Evolutionary conservation across 2,113 vertebrate genomes (phyloP), one percentile per base, ranked within the genome.

Genomic region (Myrmophylax atrothorax): DNA sequence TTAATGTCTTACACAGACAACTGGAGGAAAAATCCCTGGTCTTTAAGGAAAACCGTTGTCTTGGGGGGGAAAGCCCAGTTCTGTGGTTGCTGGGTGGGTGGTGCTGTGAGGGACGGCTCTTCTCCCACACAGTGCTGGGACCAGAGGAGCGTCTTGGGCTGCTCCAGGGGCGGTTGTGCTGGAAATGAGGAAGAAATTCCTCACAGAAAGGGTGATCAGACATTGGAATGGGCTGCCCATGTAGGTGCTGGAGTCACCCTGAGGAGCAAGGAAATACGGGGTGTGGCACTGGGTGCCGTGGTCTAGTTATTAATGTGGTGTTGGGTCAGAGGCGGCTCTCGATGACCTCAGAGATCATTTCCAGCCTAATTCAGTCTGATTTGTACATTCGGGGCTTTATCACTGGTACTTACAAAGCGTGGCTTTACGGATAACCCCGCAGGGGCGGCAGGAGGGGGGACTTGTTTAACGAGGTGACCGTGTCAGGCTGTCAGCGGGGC

Each of bases 21-120:
- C 6, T 4, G 11, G 16, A 42, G 53, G 26, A 3, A 23, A 29
- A 31, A 8, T 0, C 1, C 18, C 6, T 42, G 6, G 3, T 29
- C 7, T 59, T 18, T 5, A 14, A n/a, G 33, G 33, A 35, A 50
- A 37, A 2, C 8, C 0, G 22, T 15, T 0, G 0, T 33, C 20
- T 26, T 9, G 31, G 76, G 4, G 3, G 4, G 60, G 55, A 66
- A 69, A 62, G 26, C 5, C 1, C 3, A 0, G 9, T 1, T 5
- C 14, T 23, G 56, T 37, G 42, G 5, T 7, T 66, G 46, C 23
- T 20, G 35, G 6, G 13, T 23, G 35, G 13, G 29, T 9, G 4
- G 25, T 1, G 22, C 12, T 4, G 8, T 14, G 15, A 23, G 26
- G 44, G 22, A 37, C 0, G 0, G 35, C 31, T 22, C 17, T 58